phyloP scores from a whole-genome alignment of 2,113 vertebrate species.

The Sebastes fasciatus region DNA sequence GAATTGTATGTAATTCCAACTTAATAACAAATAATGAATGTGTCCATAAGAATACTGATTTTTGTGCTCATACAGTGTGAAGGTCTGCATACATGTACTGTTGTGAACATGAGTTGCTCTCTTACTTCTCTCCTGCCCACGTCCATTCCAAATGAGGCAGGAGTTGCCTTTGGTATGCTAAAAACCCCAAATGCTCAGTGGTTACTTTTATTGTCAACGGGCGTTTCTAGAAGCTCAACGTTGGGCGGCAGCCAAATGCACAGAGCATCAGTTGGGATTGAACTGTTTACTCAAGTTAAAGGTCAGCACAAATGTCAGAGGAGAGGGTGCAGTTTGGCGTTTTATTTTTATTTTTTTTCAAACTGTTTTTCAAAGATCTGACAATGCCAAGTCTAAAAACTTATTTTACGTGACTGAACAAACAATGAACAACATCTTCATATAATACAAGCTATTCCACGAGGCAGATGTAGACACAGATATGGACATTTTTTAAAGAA shows the following conservation, averaged over 20 bases:
- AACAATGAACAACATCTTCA: not conserved
- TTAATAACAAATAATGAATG: constrained; percentile 4
- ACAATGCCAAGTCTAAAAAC: not conserved
- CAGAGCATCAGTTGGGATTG: constrained; percentile 20
- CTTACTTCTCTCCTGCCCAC: not conserved
- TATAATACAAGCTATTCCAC: not conserved
- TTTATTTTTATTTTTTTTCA: not conserved
- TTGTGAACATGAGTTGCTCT: constrained; percentile 3
- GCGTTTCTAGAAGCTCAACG: constrained; percentile 17
- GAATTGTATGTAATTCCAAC: not conserved
- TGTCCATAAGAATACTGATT: not conserved
- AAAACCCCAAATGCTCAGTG: constrained; percentile 8
- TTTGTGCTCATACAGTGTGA: not conserved
- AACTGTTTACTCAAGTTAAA: constrained; percentile 30
- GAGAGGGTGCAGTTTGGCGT: not conserved
- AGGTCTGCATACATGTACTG: not conserved
- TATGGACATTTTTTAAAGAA: not conserved
- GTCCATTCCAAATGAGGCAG: constrained; percentile 5
- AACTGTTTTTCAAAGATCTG: not conserved
- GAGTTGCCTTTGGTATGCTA: constrained; percentile 1
- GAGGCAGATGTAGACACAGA: not conserved
- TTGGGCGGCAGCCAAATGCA: constrained; percentile 16
- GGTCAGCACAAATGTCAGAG: constrained; percentile 46
- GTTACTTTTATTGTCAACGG: not conserved
- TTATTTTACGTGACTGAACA: not conserved